Conservation (phyloP, 1,140 invertebrate genomes). For the Drosophila sturtevanti region DNA sequence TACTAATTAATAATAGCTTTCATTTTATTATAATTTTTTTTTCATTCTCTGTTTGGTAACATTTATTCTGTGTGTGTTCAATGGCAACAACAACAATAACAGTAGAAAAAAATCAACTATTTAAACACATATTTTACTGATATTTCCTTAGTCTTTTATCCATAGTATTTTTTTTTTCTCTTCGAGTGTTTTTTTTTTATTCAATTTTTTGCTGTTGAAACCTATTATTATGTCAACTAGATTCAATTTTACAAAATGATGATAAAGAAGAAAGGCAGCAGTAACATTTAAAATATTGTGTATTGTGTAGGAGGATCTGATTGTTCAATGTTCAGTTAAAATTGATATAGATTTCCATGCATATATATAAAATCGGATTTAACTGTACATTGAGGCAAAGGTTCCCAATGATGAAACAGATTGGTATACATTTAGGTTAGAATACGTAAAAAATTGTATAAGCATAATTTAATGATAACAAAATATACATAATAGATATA, state of each 20-base stretch:
- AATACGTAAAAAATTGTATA: constrained; percentile 78
- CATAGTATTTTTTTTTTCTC: background rate
- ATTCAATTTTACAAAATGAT: constrained; percentile 5
- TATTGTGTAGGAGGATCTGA: constrained; percentile 2
- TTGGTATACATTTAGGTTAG: constrained; percentile 79
- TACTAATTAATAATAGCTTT: constrained; percentile 18
- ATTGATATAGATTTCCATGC: background rate
- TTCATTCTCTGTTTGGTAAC: constrained; percentile 30
- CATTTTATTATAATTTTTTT: constrained; percentile 28
- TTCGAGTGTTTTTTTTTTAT: background rate
- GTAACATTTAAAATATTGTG: background rate
- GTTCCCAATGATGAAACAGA: constrained; percentile 41
- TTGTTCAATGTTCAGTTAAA: constrained; percentile 1
- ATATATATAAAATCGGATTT: background rate
- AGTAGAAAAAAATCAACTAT: background rate
- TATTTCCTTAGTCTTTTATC: background rate
- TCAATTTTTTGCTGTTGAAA: background rate
- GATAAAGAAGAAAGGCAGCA: background rate
- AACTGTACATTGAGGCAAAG: constrained; percentile 12
- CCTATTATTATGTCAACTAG: constrained; percentile 3
- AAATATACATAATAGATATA: constrained; percentile 73
- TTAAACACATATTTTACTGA: constrained; percentile 24
- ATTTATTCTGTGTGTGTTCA: background rate
- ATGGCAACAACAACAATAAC: background rate
- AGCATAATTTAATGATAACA: constrained; percentile 77